phyloP scores from a whole-genome alignment of 2,797 vertebrate genomes.

The Peromyscus attwateri region DNA sequence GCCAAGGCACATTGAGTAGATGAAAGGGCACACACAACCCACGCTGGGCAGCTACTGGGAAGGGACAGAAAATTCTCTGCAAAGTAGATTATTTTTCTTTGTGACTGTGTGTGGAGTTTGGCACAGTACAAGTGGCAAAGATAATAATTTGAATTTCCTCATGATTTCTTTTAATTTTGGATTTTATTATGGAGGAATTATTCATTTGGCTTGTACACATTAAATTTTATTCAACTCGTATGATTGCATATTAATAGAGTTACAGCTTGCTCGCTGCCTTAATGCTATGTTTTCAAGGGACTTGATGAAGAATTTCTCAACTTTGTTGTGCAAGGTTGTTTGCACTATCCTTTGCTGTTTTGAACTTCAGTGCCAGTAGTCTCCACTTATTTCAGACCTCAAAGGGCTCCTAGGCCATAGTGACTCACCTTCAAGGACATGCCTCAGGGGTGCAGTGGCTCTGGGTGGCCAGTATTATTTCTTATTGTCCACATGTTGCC shows the following conservation, averaged over 20 bases:
- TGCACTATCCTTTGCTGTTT: background rate
- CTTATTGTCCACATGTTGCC: background rate
- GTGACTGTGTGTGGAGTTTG: background rate
- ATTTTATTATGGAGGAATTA: slow-evolving; percentile 21
- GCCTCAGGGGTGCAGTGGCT: background rate
- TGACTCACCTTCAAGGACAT: background rate
- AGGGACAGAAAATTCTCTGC: background rate
- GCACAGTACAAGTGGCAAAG: background rate
- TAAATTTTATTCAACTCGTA: background rate
- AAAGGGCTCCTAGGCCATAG: background rate
- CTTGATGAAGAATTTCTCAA: slow-evolving; percentile 38
- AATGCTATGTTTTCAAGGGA: slow-evolving; percentile 14
- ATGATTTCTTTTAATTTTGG: background rate
- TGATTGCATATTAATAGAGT: background rate
- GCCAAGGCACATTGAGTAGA: accelerated
- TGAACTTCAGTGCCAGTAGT: background rate
- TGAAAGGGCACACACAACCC: accelerated
- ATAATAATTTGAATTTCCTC: slow-evolving; percentile 42
- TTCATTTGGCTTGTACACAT: background rate
- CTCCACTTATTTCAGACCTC: background rate
- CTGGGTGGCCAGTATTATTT: background rate
- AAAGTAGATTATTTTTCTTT: slow-evolving; percentile 24
- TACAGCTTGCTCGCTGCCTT: background rate
- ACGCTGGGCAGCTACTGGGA: accelerated
- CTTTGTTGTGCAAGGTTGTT: slow-evolving; percentile 44